A percentile compares a stretch with the other conserved stretches of the same genome.
Conservation (phyloP, 2,113 vertebrate genomes). For the Clupea harengus region DNA sequence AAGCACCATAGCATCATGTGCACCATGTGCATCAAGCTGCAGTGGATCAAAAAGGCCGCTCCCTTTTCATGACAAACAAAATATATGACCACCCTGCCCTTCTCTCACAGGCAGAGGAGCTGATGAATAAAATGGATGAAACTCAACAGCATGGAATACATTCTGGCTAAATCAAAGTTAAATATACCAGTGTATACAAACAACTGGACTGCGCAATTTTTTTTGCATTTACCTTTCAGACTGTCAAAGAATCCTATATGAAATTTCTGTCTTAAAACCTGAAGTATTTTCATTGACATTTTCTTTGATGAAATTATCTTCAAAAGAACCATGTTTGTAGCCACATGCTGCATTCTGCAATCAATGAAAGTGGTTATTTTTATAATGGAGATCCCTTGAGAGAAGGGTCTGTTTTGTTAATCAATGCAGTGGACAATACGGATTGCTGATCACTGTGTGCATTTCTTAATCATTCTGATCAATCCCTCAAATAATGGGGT, state of each 20-base stretch:
- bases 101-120: neutral
- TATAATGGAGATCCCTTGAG: too few species aligned
- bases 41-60: too few species aligned
- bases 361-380: neutral
- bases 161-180: too few species aligned
- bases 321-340: neutral
- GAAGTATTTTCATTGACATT: neutral
- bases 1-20: neutral
- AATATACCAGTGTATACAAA: neutral
- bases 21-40: too few species aligned
- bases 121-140: neutral
- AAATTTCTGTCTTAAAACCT: neutral
- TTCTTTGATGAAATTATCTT: too few species aligned
- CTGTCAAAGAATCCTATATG: neutral
- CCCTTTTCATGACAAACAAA: too few species aligned
- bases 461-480: constrained; percentile 1
- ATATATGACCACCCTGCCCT: neutral
- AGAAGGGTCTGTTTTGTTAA: too few species aligned
- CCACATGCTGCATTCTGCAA: neutral
- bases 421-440: neutral
- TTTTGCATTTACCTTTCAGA: neutral
- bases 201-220: neutral
- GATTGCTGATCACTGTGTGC: constrained; percentile 3
- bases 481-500: constrained; percentile 23
- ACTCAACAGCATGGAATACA: neutral